These are phyloP conservation scores for Pygmarrhopalites habei DNA, from an alignment of 1,140 invertebrate species.

Conservation along the genomic window DNA sequence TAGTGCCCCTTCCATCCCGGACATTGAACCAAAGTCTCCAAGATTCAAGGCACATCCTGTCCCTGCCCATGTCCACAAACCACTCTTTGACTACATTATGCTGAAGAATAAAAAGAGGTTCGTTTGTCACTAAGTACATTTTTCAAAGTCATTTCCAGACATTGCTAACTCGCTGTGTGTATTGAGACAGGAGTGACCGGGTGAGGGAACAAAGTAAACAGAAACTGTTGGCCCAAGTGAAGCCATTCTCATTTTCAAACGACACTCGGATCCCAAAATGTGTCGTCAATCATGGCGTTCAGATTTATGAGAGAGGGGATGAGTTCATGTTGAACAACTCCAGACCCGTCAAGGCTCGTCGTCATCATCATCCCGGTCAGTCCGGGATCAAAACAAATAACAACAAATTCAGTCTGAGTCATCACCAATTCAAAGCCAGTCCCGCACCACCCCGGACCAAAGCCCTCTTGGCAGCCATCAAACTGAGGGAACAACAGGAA, in stretches of 20 bases:
- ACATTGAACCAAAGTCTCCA: background rate
- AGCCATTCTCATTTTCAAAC: constrained; percentile 36
- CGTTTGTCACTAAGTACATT: too few relatives aligned
- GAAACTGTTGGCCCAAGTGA: constrained; percentile 34
- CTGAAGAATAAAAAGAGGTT: constrained; percentile 34
- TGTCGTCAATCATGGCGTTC: constrained; percentile 3
- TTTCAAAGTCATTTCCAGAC: background rate
- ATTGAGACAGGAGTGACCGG: constrained; percentile 26
- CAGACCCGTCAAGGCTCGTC: constrained; percentile 10
- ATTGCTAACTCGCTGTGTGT: background rate
- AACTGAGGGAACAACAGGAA: constrained; percentile 37
- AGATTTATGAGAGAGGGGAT: background rate
- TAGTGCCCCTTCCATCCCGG: constrained; percentile 23
- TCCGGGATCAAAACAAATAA: constrained; percentile 26
- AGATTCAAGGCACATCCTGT: constrained; percentile 32
- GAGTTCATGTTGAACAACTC: constrained; percentile 27
- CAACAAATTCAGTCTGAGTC: constrained; percentile 10
- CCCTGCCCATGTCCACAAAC: constrained; percentile 33
- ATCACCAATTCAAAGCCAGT: constrained; percentile 19
- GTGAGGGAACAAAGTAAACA: constrained; percentile 35
- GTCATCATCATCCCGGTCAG: too few relatives aligned
- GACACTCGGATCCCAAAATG: constrained; percentile 1
- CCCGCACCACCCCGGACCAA: constrained; percentile 35
- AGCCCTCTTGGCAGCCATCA: constrained; percentile 32
- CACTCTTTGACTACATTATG: constrained; percentile 36